Evolutionary conservation across 2,113 vertebrate species (phyloP), one percentile per base, ranked within the genome.

Genomic region (Pyrgilauda ruficollis): DNA sequence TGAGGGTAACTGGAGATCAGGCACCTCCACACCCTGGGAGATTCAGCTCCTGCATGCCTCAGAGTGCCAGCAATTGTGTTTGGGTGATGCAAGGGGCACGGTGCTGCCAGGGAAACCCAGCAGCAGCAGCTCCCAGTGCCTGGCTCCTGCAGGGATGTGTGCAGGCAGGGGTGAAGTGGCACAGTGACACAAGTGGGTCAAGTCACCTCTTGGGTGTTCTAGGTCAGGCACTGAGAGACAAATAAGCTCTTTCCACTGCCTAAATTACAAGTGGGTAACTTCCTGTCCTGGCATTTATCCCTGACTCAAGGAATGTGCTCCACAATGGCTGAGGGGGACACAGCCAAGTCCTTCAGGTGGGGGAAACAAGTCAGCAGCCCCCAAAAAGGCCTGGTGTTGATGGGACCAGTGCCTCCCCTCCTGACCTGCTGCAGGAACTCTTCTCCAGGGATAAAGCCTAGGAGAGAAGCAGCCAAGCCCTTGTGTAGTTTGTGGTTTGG

Each of bases 401-500:
- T 64, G 72, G 76, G 52, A 13, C 35, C 58, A 35, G 50, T 6
- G n/a, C 52, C 56, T 58, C 81, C 68, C 66, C 66, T 82, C 58
- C 61, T 56, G 62, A 5, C 35, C 49, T 39, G 47, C 14, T 70
- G 76, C 89, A 43, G 87, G 37, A 56, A 83, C 64, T 88, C 62
- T 72, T 91, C 89, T 68, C 79, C 75, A 52, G 79, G 92, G 87
- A 89, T 80, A 20, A 79, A 75, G 75, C 82, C 55, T 1, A 23
- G 37, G 59, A 75, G 50, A 84, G 70, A 86, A 56, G 44, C 74
- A 88, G 96, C 95, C 94, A 85, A 37, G 56, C 77, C 91, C 62
- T 75, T 87, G 80, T 59, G 61, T 64, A 68, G 72, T 67, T 93
- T 84, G 74, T 78, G 72, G 83, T 68, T 96, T 89, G 93, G 94